Base-by-base conservation (phyloP, 2,797 vertebrate genomes). In the Myripristis murdjan region DNA sequence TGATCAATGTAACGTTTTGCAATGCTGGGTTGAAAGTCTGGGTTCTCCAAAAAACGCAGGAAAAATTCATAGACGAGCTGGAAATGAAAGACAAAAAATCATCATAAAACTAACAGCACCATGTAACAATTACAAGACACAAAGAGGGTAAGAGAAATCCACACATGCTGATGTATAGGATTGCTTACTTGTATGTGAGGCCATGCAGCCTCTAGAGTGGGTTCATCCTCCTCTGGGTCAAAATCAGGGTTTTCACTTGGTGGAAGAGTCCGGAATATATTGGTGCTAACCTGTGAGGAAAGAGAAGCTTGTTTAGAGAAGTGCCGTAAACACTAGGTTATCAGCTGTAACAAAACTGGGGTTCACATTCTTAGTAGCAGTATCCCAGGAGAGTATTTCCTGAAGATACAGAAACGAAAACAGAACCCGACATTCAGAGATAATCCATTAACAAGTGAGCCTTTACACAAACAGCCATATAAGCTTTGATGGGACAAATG, bases 1-100 rank as follows among this genome's bases (percentile, higher is more conserved):
- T 99, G 98, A 92, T 99, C 98, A 79, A 99, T 97, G 84, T 95
- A 94, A 86, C 97, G 90, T 84, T 99, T 99, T 10, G 98, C 98
- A 82, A 98, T 96, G 90, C 96, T 98, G 59, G 97, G 96, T 85
- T 99, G 98, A 80, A 99, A 99, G 90, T 99, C 98, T 0, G 97
- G 97, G 81, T 97, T 98, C 91, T 99, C 98, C 83, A 99, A 87
- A 92, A 99, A 99, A 73, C 97, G 95, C 86, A 99, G 93, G 78
- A 99, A 96, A 91, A 99, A 99, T 92, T 99, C 98, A 69, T 99
- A 99, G 43, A 98, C 98, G 92, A 99, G 77, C 98, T 99, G 86
- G n/a, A 90, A 57, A 87, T 58, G 16, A 82, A 73, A 57, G 0
- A 1, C 20, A 37, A 10, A 46, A 16, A 8, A 57, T 57, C 0